Percentiles rank a stretch among this genome's conserved stretches.
Conservation (phyloP, 2,888 invertebrate species). For the Smittia aterrima region DNA sequence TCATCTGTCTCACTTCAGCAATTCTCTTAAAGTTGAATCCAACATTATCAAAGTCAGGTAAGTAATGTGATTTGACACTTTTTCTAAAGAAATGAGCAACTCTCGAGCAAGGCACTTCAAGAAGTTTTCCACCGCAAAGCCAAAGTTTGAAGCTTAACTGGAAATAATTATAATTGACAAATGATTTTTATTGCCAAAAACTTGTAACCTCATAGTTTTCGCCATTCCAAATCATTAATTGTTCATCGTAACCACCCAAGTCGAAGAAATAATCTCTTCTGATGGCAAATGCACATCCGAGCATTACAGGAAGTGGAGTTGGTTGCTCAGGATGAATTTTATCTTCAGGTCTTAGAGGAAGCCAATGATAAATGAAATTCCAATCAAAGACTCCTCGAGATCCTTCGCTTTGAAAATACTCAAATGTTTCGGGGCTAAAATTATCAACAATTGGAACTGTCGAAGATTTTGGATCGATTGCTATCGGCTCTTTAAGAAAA, state of each 20-base stretch:
- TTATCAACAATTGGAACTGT: slow-evolving; percentile 37
- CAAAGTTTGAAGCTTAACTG: not conserved
- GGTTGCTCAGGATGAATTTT: slow-evolving; percentile 47
- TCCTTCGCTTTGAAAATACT: not conserved
- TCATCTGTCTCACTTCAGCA: slow-evolving; percentile 78
- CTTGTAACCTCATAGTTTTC: slow-evolving; percentile 16
- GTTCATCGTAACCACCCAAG: slow-evolving; percentile 89
- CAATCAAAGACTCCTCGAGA: slow-evolving; percentile 33
- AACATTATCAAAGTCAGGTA: not conserved
- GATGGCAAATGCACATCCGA: slow-evolving; percentile 95
- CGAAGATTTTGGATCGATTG: slow-evolving; percentile 15
- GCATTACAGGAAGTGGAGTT: slow-evolving; percentile 87
- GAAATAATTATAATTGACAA: not conserved
- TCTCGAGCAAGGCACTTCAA: slow-evolving; percentile 89
- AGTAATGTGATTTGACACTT: slow-evolving; percentile 80
- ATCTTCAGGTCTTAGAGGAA: not conserved
- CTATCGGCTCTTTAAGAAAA: slow-evolving; percentile 48
- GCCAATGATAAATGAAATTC: slow-evolving; percentile 1
- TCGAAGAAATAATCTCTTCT: slow-evolving; percentile 81
- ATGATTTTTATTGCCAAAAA: too few species aligned
- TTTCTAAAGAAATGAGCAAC: slow-evolving; percentile 54
- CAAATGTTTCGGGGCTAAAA: slow-evolving; percentile 14
- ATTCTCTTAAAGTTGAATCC: slow-evolving; percentile 83
- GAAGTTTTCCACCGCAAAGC: not conserved
- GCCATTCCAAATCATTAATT: slow-evolving; percentile 89